phyloP scores from a whole-genome alignment of 2,888 invertebrate genomes.

The Tanypteryx hageni region DNA sequence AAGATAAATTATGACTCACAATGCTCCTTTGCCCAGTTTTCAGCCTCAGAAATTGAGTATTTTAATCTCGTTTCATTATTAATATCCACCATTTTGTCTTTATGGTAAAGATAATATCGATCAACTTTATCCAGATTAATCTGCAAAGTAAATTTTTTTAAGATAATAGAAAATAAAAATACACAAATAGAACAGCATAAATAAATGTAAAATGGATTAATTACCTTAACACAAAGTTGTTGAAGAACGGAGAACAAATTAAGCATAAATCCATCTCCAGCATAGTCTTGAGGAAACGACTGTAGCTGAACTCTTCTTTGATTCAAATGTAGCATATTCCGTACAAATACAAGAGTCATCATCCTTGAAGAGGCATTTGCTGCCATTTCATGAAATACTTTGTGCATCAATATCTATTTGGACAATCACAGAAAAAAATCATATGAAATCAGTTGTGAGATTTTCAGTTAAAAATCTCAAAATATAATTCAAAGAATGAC shows the following conservation, averaged over 20 bases:
- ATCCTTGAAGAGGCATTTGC: slow-evolving; percentile 89
- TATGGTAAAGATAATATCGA: slow-evolving; percentile 91
- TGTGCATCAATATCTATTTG: slow-evolving; percentile 82
- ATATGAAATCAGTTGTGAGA: too few species aligned
- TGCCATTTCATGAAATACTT: slow-evolving; percentile 89
- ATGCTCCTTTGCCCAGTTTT: slow-evolving; percentile 84
- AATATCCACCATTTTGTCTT: slow-evolving; percentile 84
- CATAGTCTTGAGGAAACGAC: slow-evolving; percentile 90
- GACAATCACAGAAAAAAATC: too few species aligned
- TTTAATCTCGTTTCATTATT: slow-evolving; percentile 89
- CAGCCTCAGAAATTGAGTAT: slow-evolving; percentile 88
- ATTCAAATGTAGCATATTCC: slow-evolving; percentile 86
- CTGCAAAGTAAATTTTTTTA: slow-evolving; percentile 69
- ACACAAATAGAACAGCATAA: slow-evolving; percentile 33
- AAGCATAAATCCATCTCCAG: slow-evolving; percentile 97
- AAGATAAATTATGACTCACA: slow-evolving; percentile 75
- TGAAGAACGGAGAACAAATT: slow-evolving; percentile 95
- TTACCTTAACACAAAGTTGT: slow-evolving; percentile 87
- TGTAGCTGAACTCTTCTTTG: slow-evolving; percentile 93
- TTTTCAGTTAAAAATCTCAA: too few species aligned
- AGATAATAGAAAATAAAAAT: not conserved
- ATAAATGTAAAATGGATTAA: slow-evolving; percentile 66
- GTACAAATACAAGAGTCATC: slow-evolving; percentile 87
- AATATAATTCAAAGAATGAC: too few species aligned
- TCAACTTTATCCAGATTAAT: slow-evolving; percentile 94